Conservation (phyloP, 2,797 vertebrate species). For the Acanthurus tractus region DNA sequence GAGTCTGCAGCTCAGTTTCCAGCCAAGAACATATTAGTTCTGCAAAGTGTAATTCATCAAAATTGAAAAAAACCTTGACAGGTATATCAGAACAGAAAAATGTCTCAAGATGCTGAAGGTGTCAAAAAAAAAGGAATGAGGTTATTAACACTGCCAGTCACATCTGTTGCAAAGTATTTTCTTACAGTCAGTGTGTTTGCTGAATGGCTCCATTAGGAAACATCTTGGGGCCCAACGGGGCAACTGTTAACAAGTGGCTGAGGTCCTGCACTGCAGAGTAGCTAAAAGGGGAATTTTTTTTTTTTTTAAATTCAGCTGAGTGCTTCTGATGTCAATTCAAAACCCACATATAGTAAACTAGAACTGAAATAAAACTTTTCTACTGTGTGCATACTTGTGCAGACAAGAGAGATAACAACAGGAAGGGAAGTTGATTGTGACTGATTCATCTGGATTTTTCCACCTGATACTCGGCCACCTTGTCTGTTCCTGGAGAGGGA, state of each 20-base stretch:
- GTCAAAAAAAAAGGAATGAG: not conserved
- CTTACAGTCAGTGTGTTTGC: not conserved
- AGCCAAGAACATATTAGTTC: slow-evolving; percentile 14
- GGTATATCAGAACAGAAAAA: not conserved
- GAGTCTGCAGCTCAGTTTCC: slow-evolving; percentile 22
- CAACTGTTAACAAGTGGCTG: slow-evolving; percentile 34
- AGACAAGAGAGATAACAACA: not conserved
- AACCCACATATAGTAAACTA: not conserved
- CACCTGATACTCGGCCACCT: not conserved
- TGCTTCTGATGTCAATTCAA: no score
- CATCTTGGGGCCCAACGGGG: not conserved
- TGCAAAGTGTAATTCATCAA: slow-evolving; percentile 21
- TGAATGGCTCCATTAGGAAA: slow-evolving; percentile 4
- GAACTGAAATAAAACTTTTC: not conserved
- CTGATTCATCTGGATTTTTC: slow-evolving; percentile 5
- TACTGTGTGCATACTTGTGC: not conserved
- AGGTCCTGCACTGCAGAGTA: slow-evolving; percentile 14
- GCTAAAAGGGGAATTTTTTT: not conserved
- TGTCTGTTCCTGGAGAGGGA: not conserved
- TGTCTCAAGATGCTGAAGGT: not conserved
- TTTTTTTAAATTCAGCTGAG: not conserved
- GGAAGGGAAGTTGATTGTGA: not conserved
- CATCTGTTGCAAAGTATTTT: not conserved
- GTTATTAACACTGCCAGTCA: not conserved
- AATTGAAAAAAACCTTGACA: not conserved